Evolutionary conservation across 2,888 invertebrate genomes (phyloP).

Genomic region (Lasioglossum leucozonium): DNA sequence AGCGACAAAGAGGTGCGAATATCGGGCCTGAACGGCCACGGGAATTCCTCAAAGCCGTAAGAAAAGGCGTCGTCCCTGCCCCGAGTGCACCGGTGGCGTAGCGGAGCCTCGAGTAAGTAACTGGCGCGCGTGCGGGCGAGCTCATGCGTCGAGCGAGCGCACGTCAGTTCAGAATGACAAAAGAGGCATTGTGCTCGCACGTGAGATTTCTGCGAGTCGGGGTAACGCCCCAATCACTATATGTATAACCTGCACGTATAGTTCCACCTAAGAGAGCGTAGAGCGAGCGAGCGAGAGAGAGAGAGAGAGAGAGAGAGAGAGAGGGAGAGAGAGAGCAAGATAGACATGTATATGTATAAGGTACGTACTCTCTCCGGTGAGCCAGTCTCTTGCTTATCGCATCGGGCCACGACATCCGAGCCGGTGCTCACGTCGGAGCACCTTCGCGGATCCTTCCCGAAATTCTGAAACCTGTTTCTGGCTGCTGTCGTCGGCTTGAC

Average conservation of each 20-base stretch:
- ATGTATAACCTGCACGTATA: constrained; percentile 27
- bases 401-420: constrained; percentile 63
- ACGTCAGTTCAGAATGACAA: constrained; percentile 66
- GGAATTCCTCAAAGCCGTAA: constrained; percentile 66
- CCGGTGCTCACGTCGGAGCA: constrained; percentile 36
- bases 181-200: constrained; percentile 68
- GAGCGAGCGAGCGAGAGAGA: background rate
- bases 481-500: constrained; percentile 41
- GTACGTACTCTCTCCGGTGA: background rate
- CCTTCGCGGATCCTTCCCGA: constrained; percentile 51
- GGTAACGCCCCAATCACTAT: constrained; percentile 49
- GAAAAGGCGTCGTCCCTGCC: constrained; percentile 67
- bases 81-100: constrained; percentile 10
- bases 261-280: constrained; percentile 5
- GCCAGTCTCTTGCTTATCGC: constrained; percentile 63
- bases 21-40: constrained; percentile 46
- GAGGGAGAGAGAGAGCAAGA: background rate
- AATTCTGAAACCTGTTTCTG: constrained; percentile 61
- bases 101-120: constrained; percentile 49
- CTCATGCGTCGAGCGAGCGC: constrained; percentile 40
- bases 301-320: no score
- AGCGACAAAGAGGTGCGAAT: constrained; percentile 64
- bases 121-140: constrained; percentile 45
- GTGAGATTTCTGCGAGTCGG: constrained; percentile 67
- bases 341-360: background rate